Conservation (phyloP, 2,113 vertebrate species). For the Heterochromis multidens region DNA sequence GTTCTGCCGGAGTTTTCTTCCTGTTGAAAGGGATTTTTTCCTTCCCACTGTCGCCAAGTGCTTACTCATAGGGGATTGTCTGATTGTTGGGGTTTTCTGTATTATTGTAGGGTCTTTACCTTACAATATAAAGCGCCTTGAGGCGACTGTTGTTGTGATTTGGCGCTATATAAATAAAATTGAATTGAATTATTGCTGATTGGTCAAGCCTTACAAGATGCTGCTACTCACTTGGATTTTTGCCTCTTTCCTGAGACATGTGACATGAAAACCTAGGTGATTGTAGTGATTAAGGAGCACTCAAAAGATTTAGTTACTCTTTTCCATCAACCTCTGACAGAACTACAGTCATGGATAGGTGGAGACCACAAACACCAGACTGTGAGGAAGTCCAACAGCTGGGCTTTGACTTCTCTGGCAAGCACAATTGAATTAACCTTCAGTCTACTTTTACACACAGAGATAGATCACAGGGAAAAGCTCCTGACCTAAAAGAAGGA, state of each 20-base stretch:
- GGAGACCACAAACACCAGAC: neutral
- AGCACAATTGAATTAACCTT: neutral
- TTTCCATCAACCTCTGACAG: neutral
- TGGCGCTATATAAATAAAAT: too few species aligned
- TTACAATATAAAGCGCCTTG: too few species aligned
- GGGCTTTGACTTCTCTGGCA: neutral
- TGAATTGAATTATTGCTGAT: too few species aligned
- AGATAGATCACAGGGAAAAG: neutral
- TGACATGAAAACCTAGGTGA: neutral
- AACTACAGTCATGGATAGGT: neutral
- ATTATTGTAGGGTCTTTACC: too few species aligned
- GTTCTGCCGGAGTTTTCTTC: too few species aligned
- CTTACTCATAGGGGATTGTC: too few species aligned
- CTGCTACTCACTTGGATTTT: neutral
- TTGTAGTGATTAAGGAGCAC: neutral
- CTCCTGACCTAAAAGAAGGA: neutral
- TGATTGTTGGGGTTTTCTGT: too few species aligned
- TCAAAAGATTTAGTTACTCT: neutral
- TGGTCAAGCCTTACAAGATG: neutral
- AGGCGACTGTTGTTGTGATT: too few species aligned
- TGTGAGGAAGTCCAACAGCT: conserved; percentile 2
- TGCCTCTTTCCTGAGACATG: neutral
- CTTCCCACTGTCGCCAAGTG: too few species aligned
- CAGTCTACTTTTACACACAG: neutral
- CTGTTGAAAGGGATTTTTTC: too few species aligned